Base-by-base conservation (phyloP, 2,888 invertebrate genomes). In the Scaeva pyrastri region DNA sequence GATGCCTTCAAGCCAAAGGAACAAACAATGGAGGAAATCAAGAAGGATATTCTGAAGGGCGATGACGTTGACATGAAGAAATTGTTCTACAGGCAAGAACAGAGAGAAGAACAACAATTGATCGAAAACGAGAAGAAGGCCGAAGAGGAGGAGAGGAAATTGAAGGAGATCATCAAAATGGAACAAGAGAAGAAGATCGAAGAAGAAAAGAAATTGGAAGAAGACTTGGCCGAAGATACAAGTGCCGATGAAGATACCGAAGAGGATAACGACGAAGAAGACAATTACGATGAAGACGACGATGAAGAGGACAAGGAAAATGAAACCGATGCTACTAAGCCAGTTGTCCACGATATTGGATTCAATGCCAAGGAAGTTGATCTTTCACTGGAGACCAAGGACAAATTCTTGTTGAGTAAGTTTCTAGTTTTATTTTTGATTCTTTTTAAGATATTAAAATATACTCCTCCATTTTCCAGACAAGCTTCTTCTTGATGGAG, bases 301-400 rank as follows among this genome's bases (percentile, higher is more conserved):
- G 83, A 87, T n/a, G 82, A 88, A 10, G 83, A 85, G 8, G 88
- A 88, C 21, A 83, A 89, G 45, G 89, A 90, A 26, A 89, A 89
- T 19, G 89, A 89, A 56, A 88, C 89, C 26, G 89, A 89, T n/a
- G 66, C 90, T 21, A 90, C 89, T n/a, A 87, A 89, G 71, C 88
- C 89, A 31, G 88, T 88, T 23, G 66, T 91, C 7, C 90, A 90
- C 58, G 89, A 91, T 68, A 88, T 90, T 21, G 91, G 90, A 2
- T 66, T 92, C 21, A 88, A 90, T 72, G 91, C 89, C 1, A 90
- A 92, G 83, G 92, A 92, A 88, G 88, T 92, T 23, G 89, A 92
- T 11, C 66, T 91, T 16, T 88, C 90, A 3, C 89, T 91, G 76
- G 92, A 92, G 75, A 91, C 91, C 2, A 88, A 78, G 19, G 91